Evolutionary conservation across 2,797 vertebrate genomes (phyloP), one percentile per base, ranked within the genome.

Genomic region (Toxotes lorentzi): DNA sequence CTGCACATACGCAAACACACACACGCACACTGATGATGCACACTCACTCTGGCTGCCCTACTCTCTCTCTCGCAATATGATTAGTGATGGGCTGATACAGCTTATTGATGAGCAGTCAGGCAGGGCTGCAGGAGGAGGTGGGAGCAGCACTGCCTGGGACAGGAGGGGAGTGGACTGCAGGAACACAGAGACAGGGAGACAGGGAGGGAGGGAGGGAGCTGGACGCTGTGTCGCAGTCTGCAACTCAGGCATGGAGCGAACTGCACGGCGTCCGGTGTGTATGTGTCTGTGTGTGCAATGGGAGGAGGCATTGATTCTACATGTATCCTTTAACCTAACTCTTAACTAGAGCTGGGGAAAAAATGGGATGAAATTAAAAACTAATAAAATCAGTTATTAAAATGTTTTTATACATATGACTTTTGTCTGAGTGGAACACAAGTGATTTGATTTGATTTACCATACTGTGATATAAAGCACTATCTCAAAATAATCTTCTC

Each of bases 171-270:
- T 57, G 65, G 47, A 84, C 83, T 76, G 79, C 82, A 88, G 83
- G 85, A 66, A 65, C 32, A 78, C 64, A 48, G 27, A 23, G 67
- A 40, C 14, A 23, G 57, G 11, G 40, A 35, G 34, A 35, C 34
- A 74, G 70, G 19, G n/a, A 75, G 67, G 32, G 68, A 76, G 79
- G 70, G 85, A 63, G 67, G 47, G 81, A 62, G 72, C 34, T 66
- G 79, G 85, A 86, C 21, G 81, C 66, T 74, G 83, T 93, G 92
- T 90, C 91, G 89, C 93, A 91, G 89, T 93, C 83, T 93, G 90
- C 84, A 85, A 38, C 84, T 77, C 69, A 34, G 75, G 70, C 71
- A 73, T 11, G 19, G 69, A 73, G 73, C 77, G 40, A 17, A 68
- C 81, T 82, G 86, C 83, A 87, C 51, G 78, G 85, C 87, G 81